A percentile compares a stretch with the other conserved stretches of the same genome.
Evolutionary conservation across 2,888 invertebrate species (phyloP).

Genomic region (Julus scandinavius): DNA sequence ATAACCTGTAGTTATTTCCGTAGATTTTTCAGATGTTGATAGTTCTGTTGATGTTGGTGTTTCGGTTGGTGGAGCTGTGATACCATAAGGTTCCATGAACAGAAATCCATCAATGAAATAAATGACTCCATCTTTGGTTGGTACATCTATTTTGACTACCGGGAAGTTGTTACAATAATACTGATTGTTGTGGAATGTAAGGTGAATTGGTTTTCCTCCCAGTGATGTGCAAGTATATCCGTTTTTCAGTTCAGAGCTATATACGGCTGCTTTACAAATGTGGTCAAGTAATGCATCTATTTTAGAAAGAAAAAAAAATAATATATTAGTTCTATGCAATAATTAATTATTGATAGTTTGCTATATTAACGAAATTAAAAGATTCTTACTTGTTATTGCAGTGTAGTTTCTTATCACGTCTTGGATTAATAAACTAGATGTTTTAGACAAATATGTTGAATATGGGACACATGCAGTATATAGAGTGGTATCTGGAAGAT

Average conservation of each 20-base stretch:
- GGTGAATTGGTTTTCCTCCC: constrained; percentile 47
- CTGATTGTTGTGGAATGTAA: constrained; percentile 36
- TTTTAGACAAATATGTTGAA: background rate
- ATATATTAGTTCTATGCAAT: background rate
- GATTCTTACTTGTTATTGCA: constrained; percentile 16
- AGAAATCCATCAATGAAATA: constrained; percentile 47
- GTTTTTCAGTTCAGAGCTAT: constrained; percentile 30
- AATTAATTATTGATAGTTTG: background rate
- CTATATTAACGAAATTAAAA: background rate
- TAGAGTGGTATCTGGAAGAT: background rate
- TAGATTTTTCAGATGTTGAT: constrained; percentile 21
- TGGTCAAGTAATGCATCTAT: constrained; percentile 12
- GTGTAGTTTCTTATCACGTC: constrained; percentile 47
- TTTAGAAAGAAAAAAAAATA: background rate
- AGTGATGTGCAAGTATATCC: constrained; percentile 51
- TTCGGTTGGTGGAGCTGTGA: constrained; percentile 29
- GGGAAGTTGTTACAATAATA: constrained; percentile 51
- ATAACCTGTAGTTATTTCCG: background rate
- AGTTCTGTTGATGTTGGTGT: background rate
- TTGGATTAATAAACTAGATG: background rate
- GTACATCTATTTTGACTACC: constrained; percentile 34
- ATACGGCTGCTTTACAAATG: constrained; percentile 34
- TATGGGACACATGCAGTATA: constrained; percentile 53
- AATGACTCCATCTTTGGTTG: constrained; percentile 51
- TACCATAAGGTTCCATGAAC: constrained; percentile 1